Evolutionary conservation across 2,888 invertebrate genomes (phyloP), one percentile per base, ranked within the genome.

Genomic region (Drosophila cognata): DNA sequence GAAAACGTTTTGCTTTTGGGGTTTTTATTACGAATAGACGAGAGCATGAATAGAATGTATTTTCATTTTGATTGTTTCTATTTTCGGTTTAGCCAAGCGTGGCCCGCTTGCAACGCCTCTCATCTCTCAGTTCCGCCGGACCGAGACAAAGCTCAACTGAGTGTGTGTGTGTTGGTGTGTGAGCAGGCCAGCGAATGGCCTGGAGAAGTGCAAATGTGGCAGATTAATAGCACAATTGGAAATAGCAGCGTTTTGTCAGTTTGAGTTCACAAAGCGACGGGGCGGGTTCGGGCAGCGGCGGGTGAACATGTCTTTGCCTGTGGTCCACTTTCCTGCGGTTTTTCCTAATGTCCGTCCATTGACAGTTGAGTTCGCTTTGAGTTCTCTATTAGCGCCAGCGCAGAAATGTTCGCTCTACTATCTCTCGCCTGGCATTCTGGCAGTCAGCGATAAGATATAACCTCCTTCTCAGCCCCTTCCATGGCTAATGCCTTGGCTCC

Each of bases 1-100:
- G 90, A 91, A 91, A 92, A 81, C 90, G 92, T 90, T 92, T 92
- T 92, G 92, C 90, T 91, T 91, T 91, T 91, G 89, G 88, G 89
- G 86, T 86, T 91, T 90, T 88, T 84, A 81, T 88, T 84, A 80
- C 80, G 78, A 64, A 79, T 77, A 75, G 75, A 82, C 74, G 79
- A 84, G 68, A 62, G 84, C 56, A 74, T 81, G 82, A 77, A 80
- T 74, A 80, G 91, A 91, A 91, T 91, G 90, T 83, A 91, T 82
- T 78, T 81, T 81, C 80, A 82, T 86, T 87, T 84, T 82, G 87
- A 88, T 90, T 90, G 89, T 74, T 86, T 84, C 88, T 88, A 88
- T 90, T 88, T 88, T 88, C 79, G 82, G 87, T 71, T 81, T 71
- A 77, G 62, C 77, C 71, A 74, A 86, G 77, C 75, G 74, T 74